Percentiles rank a stretch among this genome's conserved stretches.
Evolutionary conservation across 2,888 invertebrate species (phyloP).

Genomic region (Chloroclysta siterata): DNA sequence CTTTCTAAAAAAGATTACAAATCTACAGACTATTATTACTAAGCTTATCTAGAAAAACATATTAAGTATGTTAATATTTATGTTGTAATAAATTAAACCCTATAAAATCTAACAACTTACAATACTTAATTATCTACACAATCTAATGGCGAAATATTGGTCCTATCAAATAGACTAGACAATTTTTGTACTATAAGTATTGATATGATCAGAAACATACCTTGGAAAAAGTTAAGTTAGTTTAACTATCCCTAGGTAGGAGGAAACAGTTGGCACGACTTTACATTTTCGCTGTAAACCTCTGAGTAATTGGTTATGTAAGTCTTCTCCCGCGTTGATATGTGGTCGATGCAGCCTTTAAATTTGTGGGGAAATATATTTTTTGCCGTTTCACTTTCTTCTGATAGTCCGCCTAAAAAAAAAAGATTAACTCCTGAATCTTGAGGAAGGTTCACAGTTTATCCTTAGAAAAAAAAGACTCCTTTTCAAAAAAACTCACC

Average conservation of each 20-base stretch:
- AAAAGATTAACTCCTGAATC: background rate
- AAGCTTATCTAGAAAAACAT: constrained; percentile 1
- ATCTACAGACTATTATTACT: constrained; percentile 31
- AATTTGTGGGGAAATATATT: constrained; percentile 83
- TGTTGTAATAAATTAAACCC: constrained; percentile 15
- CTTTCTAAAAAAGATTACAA: constrained; percentile 52
- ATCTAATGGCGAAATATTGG: constrained; percentile 47
- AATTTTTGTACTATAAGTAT: constrained; percentile 73
- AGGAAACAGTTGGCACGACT: constrained; percentile 77
- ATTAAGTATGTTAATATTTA: constrained; percentile 2
- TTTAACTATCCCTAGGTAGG: constrained; percentile 48
- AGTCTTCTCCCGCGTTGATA: constrained; percentile 70
- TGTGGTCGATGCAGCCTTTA: constrained; percentile 86
- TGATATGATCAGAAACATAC: constrained; percentile 31
- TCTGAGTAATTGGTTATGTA: constrained; percentile 66
- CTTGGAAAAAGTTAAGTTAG: constrained; percentile 8
- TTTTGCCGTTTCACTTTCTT: constrained; percentile 69
- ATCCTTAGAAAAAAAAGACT: too few species aligned
- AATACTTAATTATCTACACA: constrained; percentile 33
- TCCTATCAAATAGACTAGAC: constrained; percentile 67
- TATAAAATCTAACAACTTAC: constrained; percentile 27
- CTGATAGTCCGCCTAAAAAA: constrained; percentile 82
- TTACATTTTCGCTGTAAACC: constrained; percentile 76
- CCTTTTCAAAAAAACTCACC: too few species aligned
- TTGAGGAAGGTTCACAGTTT: too few species aligned